These are phyloP conservation scores for Lemur catta DNA, from an alignment of 2,797 vertebrate genomes.

Conservation along the genomic window DNA sequence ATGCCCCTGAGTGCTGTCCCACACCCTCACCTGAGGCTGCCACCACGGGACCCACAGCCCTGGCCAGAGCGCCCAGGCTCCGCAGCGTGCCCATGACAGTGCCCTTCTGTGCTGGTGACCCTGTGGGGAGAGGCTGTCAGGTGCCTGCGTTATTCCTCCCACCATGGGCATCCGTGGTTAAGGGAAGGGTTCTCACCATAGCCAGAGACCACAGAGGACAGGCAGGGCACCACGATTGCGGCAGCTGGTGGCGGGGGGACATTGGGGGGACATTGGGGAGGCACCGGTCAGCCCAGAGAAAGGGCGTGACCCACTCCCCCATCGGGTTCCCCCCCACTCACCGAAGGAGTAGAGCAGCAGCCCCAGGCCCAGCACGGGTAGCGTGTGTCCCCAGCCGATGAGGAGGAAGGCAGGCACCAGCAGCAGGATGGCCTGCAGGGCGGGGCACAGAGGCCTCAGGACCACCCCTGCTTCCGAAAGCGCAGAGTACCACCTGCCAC, in stretches of 20 bases:
- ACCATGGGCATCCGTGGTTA: accelerated
- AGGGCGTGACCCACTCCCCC: accelerated
- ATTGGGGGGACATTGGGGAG: neutral
- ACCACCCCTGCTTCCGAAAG: too few relatives aligned
- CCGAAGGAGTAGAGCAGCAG: slow-evolving; percentile 94
- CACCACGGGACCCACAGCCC: slow-evolving; percentile 92
- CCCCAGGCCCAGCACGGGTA: slow-evolving; percentile 88
- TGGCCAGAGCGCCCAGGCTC: slow-evolving; percentile 94
- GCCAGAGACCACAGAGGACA: slow-evolving; percentile 93
- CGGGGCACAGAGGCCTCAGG: neutral
- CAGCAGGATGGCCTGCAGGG: slow-evolving; percentile 89
- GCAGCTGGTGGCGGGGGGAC: slow-evolving; percentile 86
- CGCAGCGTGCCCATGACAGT: slow-evolving; percentile 96
- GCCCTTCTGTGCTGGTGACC: slow-evolving; percentile 93
- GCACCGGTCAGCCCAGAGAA: neutral
- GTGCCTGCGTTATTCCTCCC: neutral
- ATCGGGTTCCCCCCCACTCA: slow-evolving; percentile 79
- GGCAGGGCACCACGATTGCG: slow-evolving; percentile 94
- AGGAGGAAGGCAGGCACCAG: slow-evolving; percentile 94
- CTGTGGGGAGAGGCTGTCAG: slow-evolving; percentile 79
- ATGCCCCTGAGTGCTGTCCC: too few relatives aligned
- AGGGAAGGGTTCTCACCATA: slow-evolving; percentile 87
- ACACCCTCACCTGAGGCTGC: slow-evolving; percentile 89
- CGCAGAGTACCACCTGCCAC: too few relatives aligned
- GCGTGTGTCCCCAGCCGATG: slow-evolving; percentile 90